Percentiles rank a stretch among this genome's conserved stretches.
Evolutionary conservation across 1,140 invertebrate species (phyloP).

Genomic region (Cydia splendana): DNA sequence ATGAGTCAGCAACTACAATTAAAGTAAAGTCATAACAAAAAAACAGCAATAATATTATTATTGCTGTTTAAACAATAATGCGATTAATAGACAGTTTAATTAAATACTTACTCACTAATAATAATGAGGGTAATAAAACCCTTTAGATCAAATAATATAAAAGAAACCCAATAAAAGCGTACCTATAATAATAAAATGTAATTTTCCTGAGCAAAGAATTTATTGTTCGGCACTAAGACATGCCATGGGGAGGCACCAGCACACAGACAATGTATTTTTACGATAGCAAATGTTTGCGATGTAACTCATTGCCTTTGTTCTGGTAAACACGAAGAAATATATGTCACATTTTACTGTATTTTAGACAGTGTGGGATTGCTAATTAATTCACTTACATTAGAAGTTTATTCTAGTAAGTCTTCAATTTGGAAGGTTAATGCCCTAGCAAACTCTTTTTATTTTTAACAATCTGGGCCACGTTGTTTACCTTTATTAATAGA

Average conservation of each 20-base stretch:
- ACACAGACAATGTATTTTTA: constrained; percentile 19
- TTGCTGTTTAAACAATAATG: no score
- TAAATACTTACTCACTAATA: not conserved
- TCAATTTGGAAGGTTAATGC: not conserved
- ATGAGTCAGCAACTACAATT: no score
- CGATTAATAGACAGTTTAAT: no score
- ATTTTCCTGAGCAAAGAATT: constrained; percentile 14
- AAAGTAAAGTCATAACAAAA: no score
- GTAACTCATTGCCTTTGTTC: not conserved
- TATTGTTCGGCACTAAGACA: constrained; percentile 15
- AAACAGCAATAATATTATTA: no score
- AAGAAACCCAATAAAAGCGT: not conserved
- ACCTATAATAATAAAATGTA: not conserved
- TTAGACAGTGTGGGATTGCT: not conserved
- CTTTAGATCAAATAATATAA: not conserved
- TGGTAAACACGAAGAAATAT: not conserved
- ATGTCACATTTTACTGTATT: not conserved
- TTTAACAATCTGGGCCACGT: not conserved
- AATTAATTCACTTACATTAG: not conserved
- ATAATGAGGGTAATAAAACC: not conserved
- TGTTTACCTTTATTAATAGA: constrained; percentile 3
- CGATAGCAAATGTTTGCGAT: constrained; percentile 7
- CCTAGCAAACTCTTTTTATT: not conserved
- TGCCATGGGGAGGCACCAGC: constrained; percentile 7
- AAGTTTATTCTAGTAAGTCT: not conserved